Conservation (phyloP, 2,113 vertebrate genomes). For the Dryoscopus gambensis region DNA sequence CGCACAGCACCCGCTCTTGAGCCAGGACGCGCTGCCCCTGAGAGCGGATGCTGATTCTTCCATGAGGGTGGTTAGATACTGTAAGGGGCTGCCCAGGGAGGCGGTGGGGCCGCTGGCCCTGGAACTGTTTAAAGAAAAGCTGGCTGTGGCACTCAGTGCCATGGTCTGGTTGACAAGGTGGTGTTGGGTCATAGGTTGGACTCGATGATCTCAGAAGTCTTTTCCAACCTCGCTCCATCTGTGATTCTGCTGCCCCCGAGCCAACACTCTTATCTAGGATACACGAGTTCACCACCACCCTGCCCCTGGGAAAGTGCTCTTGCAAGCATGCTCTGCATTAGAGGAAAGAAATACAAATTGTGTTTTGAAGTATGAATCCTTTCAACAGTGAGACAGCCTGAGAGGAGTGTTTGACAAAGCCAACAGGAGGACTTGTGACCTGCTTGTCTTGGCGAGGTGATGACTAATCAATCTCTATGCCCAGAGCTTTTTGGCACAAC, state of each 20-base stretch:
- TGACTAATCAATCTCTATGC: rapidly evolving
- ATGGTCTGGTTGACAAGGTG: not conserved
- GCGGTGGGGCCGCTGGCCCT: not conserved
- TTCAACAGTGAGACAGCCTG: not conserved
- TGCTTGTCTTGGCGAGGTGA: not conserved
- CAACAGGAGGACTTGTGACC: not conserved
- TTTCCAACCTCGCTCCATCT: not conserved
- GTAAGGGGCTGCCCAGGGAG: not conserved
- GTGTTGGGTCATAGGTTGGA: not conserved
- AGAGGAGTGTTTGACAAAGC: not conserved
- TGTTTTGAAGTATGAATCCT: not conserved
- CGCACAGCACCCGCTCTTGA: rapidly evolving
- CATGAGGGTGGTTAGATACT: rapidly evolving
- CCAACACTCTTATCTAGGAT: not conserved
- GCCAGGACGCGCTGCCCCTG: rapidly evolving
- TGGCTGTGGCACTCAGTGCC: not conserved
- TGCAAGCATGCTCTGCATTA: not conserved
- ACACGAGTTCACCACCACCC: not conserved
- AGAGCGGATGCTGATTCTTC: not conserved
- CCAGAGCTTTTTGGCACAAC: not conserved
- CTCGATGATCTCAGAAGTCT: not conserved
- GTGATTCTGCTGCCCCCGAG: not conserved
- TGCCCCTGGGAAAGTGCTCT: not conserved
- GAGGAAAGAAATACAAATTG: too few relatives aligned
- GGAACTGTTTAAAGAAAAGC: too few relatives aligned